A percentile compares a stretch with the other conserved stretches of the same genome.
These are phyloP conservation scores for Gorsachius goisagi DNA, from an alignment of 2,113 vertebrate genomes.

Conservation along the genomic window DNA sequence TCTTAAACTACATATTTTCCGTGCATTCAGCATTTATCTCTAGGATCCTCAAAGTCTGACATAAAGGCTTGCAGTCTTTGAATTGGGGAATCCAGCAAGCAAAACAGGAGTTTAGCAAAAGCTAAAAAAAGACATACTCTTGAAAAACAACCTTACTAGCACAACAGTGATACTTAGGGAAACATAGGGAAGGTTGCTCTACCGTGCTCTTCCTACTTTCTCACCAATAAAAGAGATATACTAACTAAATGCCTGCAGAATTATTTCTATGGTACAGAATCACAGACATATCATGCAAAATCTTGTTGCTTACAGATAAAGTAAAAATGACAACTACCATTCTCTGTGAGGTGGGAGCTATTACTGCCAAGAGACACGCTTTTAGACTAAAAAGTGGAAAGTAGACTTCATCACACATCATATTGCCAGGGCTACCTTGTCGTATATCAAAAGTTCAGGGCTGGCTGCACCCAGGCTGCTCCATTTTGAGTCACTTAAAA, in stretches of 20 bases:
- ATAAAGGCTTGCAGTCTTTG: not conserved
- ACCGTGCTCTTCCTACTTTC: not conserved
- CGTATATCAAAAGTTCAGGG: not conserved
- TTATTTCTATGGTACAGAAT: not conserved
- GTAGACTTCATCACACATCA: not conserved
- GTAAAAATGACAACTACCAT: not conserved
- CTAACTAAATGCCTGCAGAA: not conserved
- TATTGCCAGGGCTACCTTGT: not conserved
- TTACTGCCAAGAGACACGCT: not conserved
- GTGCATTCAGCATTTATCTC: not conserved
- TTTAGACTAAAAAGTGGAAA: not conserved
- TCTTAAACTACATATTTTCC: not conserved
- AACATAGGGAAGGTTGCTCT: not conserved
- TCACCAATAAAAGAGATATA: not conserved
- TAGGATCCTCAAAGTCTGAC: not conserved
- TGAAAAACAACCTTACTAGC: not conserved
- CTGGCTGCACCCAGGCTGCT: not conserved
- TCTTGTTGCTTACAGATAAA: not conserved
- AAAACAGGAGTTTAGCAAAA: not conserved
- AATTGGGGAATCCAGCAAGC: not conserved
- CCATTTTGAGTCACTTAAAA: not conserved
- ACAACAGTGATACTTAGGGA: not conserved
- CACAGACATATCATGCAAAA: not conserved
- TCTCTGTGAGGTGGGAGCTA: not conserved
- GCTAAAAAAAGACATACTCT: not conserved